A percentile compares a stretch with the other conserved stretches of the same genome.
phyloP scores from a whole-genome alignment of 2,888 invertebrate species.

The Pherbina coryleti region DNA sequence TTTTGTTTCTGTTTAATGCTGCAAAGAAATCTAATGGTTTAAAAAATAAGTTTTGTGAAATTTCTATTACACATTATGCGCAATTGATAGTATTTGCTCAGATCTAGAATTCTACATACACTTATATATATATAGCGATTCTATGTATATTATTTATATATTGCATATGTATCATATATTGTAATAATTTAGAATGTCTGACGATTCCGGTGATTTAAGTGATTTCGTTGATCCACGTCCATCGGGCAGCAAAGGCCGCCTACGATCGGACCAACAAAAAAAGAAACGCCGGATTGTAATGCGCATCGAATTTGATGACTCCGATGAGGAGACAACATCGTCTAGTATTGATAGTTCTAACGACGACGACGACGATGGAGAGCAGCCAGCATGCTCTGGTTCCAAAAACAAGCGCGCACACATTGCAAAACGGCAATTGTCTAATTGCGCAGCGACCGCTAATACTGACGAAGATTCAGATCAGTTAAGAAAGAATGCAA shows the following conservation, averaged over 20 bases:
- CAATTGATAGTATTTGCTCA: conserved; percentile 20
- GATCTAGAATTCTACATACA: conserved; percentile 10
- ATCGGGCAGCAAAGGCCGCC: conserved; percentile 50
- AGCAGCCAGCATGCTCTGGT: conserved; percentile 51
- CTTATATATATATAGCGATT: conserved; percentile 28
- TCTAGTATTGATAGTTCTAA: conserved; percentile 45
- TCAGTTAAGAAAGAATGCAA: conserved; percentile 49
- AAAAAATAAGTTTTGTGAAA: conserved; percentile 13
- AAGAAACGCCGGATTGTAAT: conserved; percentile 66
- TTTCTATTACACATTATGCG: background rate
- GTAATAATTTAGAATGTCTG: conserved; percentile 53
- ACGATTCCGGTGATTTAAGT: conserved; percentile 58
- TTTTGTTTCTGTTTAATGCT: background rate
- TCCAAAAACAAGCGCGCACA: conserved; percentile 9
- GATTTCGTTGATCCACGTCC: conserved; percentile 54
- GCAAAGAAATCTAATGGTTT: background rate
- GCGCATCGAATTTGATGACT: conserved; percentile 67
- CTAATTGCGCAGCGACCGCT: background rate
- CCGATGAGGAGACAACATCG: conserved; percentile 55
- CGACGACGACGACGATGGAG: conserved; percentile 49
- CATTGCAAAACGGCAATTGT: background rate
- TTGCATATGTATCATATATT: conserved; percentile 50
- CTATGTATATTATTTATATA: conserved; percentile 50
- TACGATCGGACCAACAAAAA: conserved; percentile 41
- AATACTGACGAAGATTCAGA: conserved; percentile 45